phyloP scores from a whole-genome alignment of 2,113 vertebrate species.

The Malurus elegans region DNA sequence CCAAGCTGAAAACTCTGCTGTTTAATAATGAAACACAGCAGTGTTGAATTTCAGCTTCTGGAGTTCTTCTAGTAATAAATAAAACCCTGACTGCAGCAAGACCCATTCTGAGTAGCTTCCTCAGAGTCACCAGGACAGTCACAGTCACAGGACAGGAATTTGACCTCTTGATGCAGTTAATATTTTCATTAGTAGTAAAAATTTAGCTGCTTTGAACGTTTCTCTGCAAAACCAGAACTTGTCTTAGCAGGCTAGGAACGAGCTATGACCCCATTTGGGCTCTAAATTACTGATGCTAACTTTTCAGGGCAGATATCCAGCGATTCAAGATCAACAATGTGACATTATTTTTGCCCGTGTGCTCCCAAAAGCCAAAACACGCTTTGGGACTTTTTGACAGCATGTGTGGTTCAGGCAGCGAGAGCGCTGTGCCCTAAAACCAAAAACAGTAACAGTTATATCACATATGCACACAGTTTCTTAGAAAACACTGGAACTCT shows the following conservation, averaged over 20 bases:
- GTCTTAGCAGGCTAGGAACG: background rate
- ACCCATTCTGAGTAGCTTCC: background rate
- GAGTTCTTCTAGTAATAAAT: background rate
- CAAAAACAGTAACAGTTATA: background rate
- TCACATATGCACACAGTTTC: background rate
- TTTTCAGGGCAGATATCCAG: background rate
- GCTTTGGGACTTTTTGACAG: background rate
- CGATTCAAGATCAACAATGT: background rate
- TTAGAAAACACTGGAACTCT: background rate
- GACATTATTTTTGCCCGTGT: background rate
- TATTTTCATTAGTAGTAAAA: background rate
- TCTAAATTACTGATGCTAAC: background rate
- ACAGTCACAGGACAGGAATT: background rate
- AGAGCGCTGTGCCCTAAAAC: background rate
- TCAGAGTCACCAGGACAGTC: background rate
- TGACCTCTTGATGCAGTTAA: background rate
- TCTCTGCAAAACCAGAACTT: background rate
- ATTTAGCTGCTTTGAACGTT: background rate
- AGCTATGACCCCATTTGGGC: background rate
- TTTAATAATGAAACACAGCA: constrained; percentile 36
- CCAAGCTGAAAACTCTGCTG: background rate
- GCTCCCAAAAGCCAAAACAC: background rate
- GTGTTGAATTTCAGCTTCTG: background rate
- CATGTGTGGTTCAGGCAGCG: background rate
- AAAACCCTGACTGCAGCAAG: background rate